A percentile compares a stretch with the other conserved stretches of the same genome.
Evolutionary conservation across 2,113 vertebrate species (phyloP).

Genomic region (Megalops atlanticus): DNA sequence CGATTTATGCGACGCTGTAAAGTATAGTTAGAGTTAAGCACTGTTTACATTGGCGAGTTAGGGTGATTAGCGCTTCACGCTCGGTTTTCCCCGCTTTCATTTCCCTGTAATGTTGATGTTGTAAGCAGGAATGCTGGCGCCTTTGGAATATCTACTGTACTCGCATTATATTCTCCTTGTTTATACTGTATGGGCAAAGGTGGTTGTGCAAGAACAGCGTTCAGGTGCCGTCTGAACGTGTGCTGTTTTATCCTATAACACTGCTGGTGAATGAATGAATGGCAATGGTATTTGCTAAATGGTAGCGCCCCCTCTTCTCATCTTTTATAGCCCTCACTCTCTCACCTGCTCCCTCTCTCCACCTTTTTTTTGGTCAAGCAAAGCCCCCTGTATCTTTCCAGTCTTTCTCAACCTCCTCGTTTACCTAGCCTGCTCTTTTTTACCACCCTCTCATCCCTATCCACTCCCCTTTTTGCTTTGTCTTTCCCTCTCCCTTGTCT

Average conservation of each 20-base stretch:
- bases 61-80: neutral
- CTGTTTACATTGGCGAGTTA: neutral
- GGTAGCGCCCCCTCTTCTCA: slow-evolving; percentile 1
- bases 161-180: neutral
- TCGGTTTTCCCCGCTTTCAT: neutral
- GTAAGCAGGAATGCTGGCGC: neutral
- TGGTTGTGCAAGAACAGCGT: neutral
- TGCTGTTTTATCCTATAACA: neutral
- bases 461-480: neutral
- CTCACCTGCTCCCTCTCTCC: neutral
- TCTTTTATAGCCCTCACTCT: neutral
- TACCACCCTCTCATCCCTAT: neutral
- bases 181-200: neutral
- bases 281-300: neutral
- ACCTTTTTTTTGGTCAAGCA: no score
- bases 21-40: neutral
- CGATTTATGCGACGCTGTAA: neutral
- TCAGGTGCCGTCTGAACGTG: neutral
- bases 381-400: neutral
- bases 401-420: neutral
- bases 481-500: neutral
- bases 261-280: neutral
- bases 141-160: neutral
- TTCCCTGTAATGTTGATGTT: neutral
- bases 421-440: neutral